These are phyloP conservation scores for Monoplex corrugatus DNA, from an alignment of 2,888 invertebrate genomes.

Conservation along the genomic window DNA sequence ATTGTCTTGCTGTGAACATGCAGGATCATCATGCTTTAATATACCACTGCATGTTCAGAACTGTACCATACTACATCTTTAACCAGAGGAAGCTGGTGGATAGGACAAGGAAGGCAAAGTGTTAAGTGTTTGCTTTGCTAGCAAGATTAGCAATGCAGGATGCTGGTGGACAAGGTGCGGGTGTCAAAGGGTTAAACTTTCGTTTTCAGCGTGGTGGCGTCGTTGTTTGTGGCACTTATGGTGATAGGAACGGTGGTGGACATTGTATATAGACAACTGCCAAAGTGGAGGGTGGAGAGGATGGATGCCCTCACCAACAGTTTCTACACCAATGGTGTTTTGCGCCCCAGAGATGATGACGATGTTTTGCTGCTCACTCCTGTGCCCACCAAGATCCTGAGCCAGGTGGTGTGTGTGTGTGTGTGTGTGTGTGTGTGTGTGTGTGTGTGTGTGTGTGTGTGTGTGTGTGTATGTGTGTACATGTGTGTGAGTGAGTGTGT, in stretches of 20 bases:
- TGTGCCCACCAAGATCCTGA: not conserved
- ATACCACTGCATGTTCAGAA: no score
- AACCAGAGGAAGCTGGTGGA: no score
- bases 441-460: not conserved
- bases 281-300: not conserved
- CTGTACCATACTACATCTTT: no score
- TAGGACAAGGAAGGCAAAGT: no score
- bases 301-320: not conserved
- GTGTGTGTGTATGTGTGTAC: no score
- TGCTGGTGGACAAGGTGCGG: no score
- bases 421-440: not conserved
- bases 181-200: no score
- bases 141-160: no score
- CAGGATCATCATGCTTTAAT: no score
- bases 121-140: no score
- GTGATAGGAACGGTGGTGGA: slow-evolving; percentile 42
- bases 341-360: not conserved
- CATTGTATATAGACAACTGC: not conserved
- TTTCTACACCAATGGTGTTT: not conserved
- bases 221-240: not conserved
- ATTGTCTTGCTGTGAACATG: no score
- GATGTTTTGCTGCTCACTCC: not conserved
- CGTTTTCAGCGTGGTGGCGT: not conserved
- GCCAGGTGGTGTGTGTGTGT: not conserved
- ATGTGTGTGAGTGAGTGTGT: no score